Evolutionary conservation across 1,140 invertebrate species (phyloP), one percentile per base, ranked within the genome.

Genomic region (Stenopsyche tienmushanensis): DNA sequence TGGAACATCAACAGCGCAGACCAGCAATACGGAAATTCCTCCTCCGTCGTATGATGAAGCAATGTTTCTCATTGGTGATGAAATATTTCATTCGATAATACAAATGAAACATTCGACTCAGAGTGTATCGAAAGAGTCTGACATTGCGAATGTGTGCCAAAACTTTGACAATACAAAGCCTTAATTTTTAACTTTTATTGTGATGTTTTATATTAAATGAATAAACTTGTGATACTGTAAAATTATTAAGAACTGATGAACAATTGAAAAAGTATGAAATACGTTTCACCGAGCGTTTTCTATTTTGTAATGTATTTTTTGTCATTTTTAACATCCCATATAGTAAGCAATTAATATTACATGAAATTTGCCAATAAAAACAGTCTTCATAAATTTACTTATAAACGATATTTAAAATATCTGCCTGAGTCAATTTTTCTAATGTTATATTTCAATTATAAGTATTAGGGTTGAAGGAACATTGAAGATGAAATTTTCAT

Each of bases 41-140:
- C 83, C 83, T 2, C 83, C 84, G n/a, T 80, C 81, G 26, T 84
- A 85, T 72, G 83, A 84, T 69, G 84, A 84, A 77, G 83, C 83
- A n/a, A 80, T 84, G 75, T 81, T 81, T 67, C 76, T 84, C 5
- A 79, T 84, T 63, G 77, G 75, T 47, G 78, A 82, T 70, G 80
- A 80, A 62, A 81, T 82, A 66, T 70, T 64, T 17, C 49, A 50
- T n/a, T 26, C 44, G 15, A 29, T 67, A 9, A 15, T 49, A 17
- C 52, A 64, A 26, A 52, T 44, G 10, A 64, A 64, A 29, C 25
- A 44, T 3, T 17, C 45, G 7, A 23, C 34, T 23, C 59, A 67
- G n/a, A 58, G 29, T 26, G 23, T 34, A 5, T 58, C 47, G 49
- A 66, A 66, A 18, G 54, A 60, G 20, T 24, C 39, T 10, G 42